Evolutionary conservation across 2,113 vertebrate genomes (phyloP).

Genomic region (Pomatorhinus ruficollis): DNA sequence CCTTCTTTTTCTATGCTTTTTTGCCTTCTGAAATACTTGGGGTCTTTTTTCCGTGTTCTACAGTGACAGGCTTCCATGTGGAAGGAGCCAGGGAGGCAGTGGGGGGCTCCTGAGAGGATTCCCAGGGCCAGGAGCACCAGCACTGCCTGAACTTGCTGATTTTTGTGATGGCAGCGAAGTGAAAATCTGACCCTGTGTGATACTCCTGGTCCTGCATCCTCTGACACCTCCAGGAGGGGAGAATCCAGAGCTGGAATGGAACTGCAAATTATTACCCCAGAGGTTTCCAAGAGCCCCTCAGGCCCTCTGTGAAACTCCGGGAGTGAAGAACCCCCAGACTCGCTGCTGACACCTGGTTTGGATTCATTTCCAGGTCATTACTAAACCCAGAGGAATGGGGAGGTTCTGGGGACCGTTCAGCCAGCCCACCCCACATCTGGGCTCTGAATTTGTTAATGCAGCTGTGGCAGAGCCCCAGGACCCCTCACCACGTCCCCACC

Average conservation of each 20-base stretch:
- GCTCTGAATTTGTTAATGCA: not conserved
- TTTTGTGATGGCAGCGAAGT: not conserved
- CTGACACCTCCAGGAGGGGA: not conserved
- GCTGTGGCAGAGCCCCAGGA: not conserved
- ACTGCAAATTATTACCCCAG: not conserved
- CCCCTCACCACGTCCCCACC: accelerated
- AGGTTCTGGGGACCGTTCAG: not conserved
- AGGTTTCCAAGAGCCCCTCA: not conserved
- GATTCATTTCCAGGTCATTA: not conserved
- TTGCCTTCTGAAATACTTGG: too few relatives aligned
- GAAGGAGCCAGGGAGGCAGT: accelerated
- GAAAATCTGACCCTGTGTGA: not conserved
- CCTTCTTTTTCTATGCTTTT: too few relatives aligned
- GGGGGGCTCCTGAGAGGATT: not conserved
- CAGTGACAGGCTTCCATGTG: not conserved
- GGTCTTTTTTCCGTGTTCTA: too few relatives aligned
- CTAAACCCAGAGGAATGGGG: not conserved
- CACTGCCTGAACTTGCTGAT: not conserved
- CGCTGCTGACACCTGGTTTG: accelerated
- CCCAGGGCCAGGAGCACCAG: not conserved
- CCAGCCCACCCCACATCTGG: accelerated
- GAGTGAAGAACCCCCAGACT: not conserved
- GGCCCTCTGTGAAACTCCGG: not conserved
- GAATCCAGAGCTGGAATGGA: not conserved
- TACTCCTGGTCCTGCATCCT: not conserved